Base-by-base conservation (phyloP, 2,888 invertebrate genomes). In the Rutpela maculata region DNA sequence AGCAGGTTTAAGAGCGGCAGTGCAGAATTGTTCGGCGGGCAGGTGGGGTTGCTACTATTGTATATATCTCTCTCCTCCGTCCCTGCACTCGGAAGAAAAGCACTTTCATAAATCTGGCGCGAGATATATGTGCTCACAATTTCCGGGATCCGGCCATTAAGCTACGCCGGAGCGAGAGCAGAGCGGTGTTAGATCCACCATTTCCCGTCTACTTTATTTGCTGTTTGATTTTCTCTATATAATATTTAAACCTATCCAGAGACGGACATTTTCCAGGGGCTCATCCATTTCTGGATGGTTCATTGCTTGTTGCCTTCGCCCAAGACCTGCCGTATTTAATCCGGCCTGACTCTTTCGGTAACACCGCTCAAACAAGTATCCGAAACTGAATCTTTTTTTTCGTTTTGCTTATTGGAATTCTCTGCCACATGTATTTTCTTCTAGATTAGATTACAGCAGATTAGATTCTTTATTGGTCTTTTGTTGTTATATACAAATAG, bases 41-140 rank as follows among this genome's bases (percentile, higher is more conserved):
- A 84, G 86, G 85, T 84, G 85, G 84, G 85, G 83, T 82, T 84
- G 83, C 80, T 82, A 84, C 88, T 88, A 88, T 89, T 89, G 89
- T 89, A 89, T 89, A 89, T 89, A 89, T 89, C 88, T 88, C 87
- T 87, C 86, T 83, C 83, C 76, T 83, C 83, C 86, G 83, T 85
- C 85, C 86, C 85, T 86, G 84, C 88, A 83, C 88, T 86, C 85
- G 88, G 89, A 90, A 90, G 90, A 90, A 90, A 90, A 90, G 95
- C 94, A 94, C 94, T 95, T 95, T 95, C 95, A 95, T 95, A 95
- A 95, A 95, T 95, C 95, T 95, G 95, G 94, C 92, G 92, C 92
- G 93, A 95, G 95, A 95, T 95, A 95, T 95, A 95, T 95, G 95
- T 94, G 95, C 94, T 94, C 95, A 95, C 95, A 95, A 95, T 95